A percentile compares a stretch with the other conserved stretches of the same genome.
Conservation (phyloP, 2,797 vertebrate species). For the Chlorospingus semifuscus region DNA sequence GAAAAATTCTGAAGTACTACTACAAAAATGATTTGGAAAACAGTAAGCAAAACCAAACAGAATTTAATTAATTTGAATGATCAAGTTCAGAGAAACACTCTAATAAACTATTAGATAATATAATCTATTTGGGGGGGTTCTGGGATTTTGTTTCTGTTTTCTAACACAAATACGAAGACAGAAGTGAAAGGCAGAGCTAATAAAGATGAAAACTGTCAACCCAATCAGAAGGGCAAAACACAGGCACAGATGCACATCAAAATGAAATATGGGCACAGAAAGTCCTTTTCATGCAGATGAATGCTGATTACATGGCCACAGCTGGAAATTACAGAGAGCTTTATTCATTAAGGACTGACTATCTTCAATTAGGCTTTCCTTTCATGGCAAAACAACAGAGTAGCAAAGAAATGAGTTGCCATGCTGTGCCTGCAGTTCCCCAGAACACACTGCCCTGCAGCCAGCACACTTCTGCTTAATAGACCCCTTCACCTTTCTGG, state of each 20-base stretch:
- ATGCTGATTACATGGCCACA: slow-evolving; percentile 55
- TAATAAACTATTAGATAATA: slow-evolving; percentile 7
- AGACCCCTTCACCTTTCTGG: not conserved
- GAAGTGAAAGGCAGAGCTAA: slow-evolving; percentile 40
- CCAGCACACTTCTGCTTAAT: not conserved
- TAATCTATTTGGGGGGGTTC: not conserved
- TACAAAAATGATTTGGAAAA: not conserved
- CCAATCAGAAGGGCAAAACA: slow-evolving; percentile 12
- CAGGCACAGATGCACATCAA: slow-evolving; percentile 49
- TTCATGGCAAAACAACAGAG: slow-evolving; percentile 4
- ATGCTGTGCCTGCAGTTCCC: not conserved
- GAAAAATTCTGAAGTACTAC: not conserved
- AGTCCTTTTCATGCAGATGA: slow-evolving; percentile 17
- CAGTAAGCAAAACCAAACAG: slow-evolving; percentile 21
- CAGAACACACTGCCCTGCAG: not conserved
- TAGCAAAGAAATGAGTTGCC: not conserved
- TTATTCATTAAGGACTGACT: slow-evolving; percentile 60
- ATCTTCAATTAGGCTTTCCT: slow-evolving; percentile 23
- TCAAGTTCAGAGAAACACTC: not conserved
- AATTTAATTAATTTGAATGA: slow-evolving; percentile 40
- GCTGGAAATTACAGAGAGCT: slow-evolving; percentile 53
- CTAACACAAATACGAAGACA: not conserved
- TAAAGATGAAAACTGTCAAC: slow-evolving; percentile 30
- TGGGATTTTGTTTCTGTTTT: not conserved
- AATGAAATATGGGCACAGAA: slow-evolving; percentile 44